Base-by-base conservation (phyloP, 2,113 vertebrate genomes). In the Albula glossodonta region DNA sequence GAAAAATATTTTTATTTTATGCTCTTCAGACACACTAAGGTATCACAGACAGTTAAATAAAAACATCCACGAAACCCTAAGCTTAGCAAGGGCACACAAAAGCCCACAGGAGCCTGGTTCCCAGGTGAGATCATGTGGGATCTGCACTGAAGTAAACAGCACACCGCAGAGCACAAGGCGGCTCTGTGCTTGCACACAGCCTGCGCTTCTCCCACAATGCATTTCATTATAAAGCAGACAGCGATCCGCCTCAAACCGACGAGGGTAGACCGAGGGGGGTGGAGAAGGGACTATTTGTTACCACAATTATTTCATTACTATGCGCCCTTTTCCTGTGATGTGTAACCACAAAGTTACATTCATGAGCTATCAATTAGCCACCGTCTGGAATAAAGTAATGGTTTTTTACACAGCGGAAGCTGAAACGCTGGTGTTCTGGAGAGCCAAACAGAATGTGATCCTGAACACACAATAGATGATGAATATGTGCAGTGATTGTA, bases 101-200 rank as follows among this genome's bases (percentile, higher is more conserved):
- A 82, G 51, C 22, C 11, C 51, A 22, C 80, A n/a, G 50, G 51
- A 53, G 80, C 49, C 25, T n/a, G 11, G 22, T 9, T 10, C 22
- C 53, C 53, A 82, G 53, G 77, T 50, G 60, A 56, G 48, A 50
- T 12, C 41, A n/a, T 25, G 51, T 78, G 51, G 15, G 52, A 49
- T 19, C 10, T 48, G 11, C 31, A 87, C 52, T 52, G 31, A 83
- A 13, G 31, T 52, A 80, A 82, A 81, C 60, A 86, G 89, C 90
- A 80, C 90, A 90, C 91, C 87, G 63, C 88, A 90, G 88, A 90
- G 83, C 83, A 85, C 84, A 88, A 90, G 89, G 87, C 86, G 78
- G 88, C 90, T 86, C 89, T 85, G 85, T 89, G 88, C 83, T 84
- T 78, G 84, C 84, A 80, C 84, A 88, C 87, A 48, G 74, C 83